Base-by-base conservation (phyloP, 2,888 invertebrate genomes). In the Agonopterix alstromeriana region DNA sequence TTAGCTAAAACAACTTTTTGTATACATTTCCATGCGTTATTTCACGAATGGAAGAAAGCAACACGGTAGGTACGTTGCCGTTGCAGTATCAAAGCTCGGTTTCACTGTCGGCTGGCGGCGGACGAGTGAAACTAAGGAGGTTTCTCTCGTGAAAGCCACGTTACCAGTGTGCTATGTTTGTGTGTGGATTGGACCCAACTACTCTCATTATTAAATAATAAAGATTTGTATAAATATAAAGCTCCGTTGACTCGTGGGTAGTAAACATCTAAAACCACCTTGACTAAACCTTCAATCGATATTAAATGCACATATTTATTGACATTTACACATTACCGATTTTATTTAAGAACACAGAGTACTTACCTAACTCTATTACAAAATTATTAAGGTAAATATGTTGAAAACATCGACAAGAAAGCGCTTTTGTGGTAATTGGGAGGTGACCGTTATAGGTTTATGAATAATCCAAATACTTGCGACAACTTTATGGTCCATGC, bases 91-190 rank as follows among this genome's bases (percentile, higher is more conserved):
- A 63, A 69, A 70, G 63, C 64, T 70, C 56, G 63, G 69, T 83
- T 82, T 82, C 81, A 74, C 80, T 76, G 58, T 57, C 62, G 27
- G 27, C 27, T 27, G 57, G 53, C 62, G 36, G 38, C 42, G 17
- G 60, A 59, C 60, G 65, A 76, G 86, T 75, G 85, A 84, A 84
- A 85, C 80, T 74, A 63, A 63, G 70, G 71, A 63, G 70, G 71
- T 83, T 84, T 85, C 82, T 77, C 78, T 64, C 60, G 80, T 61
- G 84, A 85, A 85, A 86, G 85, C 77, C 60, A 77, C 73, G 56
- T 64, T 67, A 82, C 82, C 68, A 72, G 79, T 79, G 63, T 63
- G 53, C 12, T 27, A 27, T 27, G 27, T 27, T 27, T 27, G 27
- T 27, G 10, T 42, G 11, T 12, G 42, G 11, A 38, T 8, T 12